phyloP scores from a whole-genome alignment of 23 tunicate genomes.

The Clavelina lepadiformis region DNA sequence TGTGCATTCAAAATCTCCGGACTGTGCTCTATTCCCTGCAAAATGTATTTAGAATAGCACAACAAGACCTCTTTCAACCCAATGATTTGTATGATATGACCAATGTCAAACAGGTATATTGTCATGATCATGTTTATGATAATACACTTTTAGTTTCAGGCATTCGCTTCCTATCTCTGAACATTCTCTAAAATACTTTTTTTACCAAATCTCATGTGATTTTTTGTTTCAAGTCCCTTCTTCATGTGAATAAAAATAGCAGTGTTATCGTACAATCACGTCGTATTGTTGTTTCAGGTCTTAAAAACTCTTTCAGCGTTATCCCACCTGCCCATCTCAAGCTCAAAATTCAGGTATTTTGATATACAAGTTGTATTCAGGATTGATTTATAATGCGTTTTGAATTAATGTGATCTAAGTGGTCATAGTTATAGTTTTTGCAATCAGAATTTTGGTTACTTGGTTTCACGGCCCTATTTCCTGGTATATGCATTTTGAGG shows the following conservation, averaged over 20 bases:
- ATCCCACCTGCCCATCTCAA: slow-evolving; percentile 33
- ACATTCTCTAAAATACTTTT: too few species aligned
- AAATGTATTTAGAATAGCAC: slow-evolving; percentile 30
- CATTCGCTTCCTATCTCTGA: too few species aligned
- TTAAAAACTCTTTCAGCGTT: slow-evolving; percentile 24
- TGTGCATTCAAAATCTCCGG: slow-evolving; percentile 74
- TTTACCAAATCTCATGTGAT: too few species aligned
- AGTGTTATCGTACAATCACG: too few species aligned
- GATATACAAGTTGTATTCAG: background rate
- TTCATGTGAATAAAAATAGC: too few species aligned
- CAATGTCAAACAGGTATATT: slow-evolving; percentile 58
- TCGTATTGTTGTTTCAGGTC: slow-evolving; percentile 35
- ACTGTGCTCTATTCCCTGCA: slow-evolving; percentile 34
- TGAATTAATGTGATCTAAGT: too few species aligned
- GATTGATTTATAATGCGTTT: background rate
- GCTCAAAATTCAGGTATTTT: slow-evolving; percentile 39
- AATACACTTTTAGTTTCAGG: background rate
- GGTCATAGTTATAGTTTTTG: too few species aligned
- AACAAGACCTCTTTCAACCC: slow-evolving; percentile 38
- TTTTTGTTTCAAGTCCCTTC: too few species aligned
- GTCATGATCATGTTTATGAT: background rate
- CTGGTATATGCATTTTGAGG: too few species aligned
- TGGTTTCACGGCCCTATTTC: too few species aligned
- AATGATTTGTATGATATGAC: slow-evolving; percentile 80
- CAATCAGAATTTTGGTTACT: too few species aligned